Conservation (phyloP, 2,113 vertebrate species). For the Anser cygnoides region DNA sequence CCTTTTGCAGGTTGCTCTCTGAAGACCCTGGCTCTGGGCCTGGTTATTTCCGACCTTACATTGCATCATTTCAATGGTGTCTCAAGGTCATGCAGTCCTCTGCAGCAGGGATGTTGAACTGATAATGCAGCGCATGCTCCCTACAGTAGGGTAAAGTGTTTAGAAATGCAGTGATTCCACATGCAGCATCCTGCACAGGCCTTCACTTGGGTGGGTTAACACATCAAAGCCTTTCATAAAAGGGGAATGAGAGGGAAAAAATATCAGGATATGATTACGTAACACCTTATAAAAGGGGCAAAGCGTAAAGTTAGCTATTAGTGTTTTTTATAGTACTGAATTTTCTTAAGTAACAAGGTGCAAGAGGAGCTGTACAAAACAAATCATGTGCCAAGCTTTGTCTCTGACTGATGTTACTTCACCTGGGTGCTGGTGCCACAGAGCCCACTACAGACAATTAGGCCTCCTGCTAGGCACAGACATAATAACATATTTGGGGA, state of each 20-base stretch:
- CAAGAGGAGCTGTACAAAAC: not conserved
- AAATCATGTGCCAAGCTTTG: not conserved
- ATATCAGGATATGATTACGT: not conserved
- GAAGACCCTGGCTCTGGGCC: not conserved
- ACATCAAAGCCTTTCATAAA: not conserved
- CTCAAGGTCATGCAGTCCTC: not conserved
- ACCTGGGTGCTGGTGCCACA: not conserved
- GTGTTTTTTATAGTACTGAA: not conserved
- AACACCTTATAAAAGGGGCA: not conserved
- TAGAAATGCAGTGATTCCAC: not conserved
- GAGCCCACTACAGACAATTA: not conserved
- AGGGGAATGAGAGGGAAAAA: not conserved
- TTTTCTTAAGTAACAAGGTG: not conserved
- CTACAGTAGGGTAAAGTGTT: fast-evolving
- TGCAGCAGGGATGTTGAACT: not conserved
- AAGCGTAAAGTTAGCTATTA: not conserved
- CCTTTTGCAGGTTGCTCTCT: not conserved
- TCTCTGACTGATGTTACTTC: not conserved
- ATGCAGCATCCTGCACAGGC: not conserved
- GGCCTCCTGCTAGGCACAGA: not conserved
- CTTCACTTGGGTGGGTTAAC: not conserved
- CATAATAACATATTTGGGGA: not conserved
- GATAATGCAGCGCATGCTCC: not conserved
- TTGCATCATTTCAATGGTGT: not conserved
- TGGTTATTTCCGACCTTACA: not conserved